phyloP scores from a whole-genome alignment of 2,888 invertebrate genomes.

The Pocota personata region DNA sequence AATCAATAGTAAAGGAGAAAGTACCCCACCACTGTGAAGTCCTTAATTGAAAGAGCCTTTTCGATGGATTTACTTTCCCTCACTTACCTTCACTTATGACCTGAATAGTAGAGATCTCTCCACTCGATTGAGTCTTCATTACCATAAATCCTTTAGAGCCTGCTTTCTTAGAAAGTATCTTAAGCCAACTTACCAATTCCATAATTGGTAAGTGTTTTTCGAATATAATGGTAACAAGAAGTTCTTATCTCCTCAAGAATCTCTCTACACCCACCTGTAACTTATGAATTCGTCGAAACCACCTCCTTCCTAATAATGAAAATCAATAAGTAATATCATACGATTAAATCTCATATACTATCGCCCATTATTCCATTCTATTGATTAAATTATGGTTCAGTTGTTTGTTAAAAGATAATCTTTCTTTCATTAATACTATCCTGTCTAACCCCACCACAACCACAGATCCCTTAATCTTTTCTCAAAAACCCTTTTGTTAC shows the following conservation, averaged over 20 bases:
- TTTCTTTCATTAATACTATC: not conserved
- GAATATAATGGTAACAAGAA: not conserved
- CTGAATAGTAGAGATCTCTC: too few relatives aligned
- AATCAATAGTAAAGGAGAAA: too few relatives aligned
- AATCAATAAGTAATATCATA: slow-evolving; percentile 1
- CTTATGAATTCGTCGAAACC: not conserved
- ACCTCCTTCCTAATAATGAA: not conserved
- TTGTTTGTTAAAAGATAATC: not conserved
- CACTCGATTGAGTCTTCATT: too few relatives aligned
- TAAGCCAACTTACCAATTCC: too few relatives aligned
- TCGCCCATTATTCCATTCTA: slow-evolving; percentile 13
- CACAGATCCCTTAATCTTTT: not conserved
- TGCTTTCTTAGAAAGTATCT: too few relatives aligned
- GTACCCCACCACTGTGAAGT: too few relatives aligned
- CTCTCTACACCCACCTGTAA: not conserved
- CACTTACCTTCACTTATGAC: too few relatives aligned
- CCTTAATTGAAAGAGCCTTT: too few relatives aligned
- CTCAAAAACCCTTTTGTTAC: not conserved
- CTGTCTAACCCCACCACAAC: not conserved
- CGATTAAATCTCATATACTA: not conserved
- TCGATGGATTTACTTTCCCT: too few relatives aligned
- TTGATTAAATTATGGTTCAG: not conserved
- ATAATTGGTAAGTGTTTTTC: too few relatives aligned
- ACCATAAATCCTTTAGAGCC: too few relatives aligned
- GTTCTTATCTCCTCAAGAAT: not conserved